A percentile compares a stretch with the other conserved stretches of the same genome.
These are phyloP conservation scores for Drosophila tristis DNA, from an alignment of 1,140 invertebrate genomes.

Conservation along the genomic window DNA sequence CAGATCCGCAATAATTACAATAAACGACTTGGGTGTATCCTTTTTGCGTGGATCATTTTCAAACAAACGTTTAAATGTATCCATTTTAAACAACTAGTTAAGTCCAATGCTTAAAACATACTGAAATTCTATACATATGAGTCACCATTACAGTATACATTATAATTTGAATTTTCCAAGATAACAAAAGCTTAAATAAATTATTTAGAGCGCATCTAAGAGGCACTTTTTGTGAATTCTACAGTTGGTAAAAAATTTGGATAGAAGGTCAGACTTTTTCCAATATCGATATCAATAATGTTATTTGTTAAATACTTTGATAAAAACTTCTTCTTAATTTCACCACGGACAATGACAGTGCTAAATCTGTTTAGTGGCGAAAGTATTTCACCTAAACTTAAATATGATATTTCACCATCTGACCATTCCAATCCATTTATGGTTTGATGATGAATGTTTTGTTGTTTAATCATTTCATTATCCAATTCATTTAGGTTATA, in stretches of 20 bases:
- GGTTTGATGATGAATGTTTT: neutral
- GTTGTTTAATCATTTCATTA: neutral
- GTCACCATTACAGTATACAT: neutral
- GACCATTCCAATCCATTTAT: too few species aligned
- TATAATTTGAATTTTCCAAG: constrained; percentile 1
- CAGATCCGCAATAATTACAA: constrained; percentile 1
- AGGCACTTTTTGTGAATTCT: constrained; percentile 3
- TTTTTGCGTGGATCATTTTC: too few species aligned
- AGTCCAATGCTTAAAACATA: too few species aligned
- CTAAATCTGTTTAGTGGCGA: too few species aligned
- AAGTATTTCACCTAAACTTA: too few species aligned
- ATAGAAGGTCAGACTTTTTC: neutral
- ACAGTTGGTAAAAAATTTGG: constrained; percentile 1
- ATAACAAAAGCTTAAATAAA: constrained; percentile 1
- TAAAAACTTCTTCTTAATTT: neutral
- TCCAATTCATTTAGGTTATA: constrained; percentile 4
- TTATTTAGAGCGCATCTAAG: constrained; percentile 3
- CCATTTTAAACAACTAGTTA: too few species aligned
- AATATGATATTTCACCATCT: too few species aligned
- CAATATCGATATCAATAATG: constrained; percentile 2
- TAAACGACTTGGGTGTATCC: neutral
- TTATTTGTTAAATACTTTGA: constrained; percentile 4
- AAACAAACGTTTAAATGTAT: too few species aligned
- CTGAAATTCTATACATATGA: neutral
- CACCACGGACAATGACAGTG: too few species aligned